Percentiles rank a stretch among this genome's conserved stretches.
phyloP scores from a whole-genome alignment of 1,140 invertebrate genomes.

The Apolygus lucorum region DNA sequence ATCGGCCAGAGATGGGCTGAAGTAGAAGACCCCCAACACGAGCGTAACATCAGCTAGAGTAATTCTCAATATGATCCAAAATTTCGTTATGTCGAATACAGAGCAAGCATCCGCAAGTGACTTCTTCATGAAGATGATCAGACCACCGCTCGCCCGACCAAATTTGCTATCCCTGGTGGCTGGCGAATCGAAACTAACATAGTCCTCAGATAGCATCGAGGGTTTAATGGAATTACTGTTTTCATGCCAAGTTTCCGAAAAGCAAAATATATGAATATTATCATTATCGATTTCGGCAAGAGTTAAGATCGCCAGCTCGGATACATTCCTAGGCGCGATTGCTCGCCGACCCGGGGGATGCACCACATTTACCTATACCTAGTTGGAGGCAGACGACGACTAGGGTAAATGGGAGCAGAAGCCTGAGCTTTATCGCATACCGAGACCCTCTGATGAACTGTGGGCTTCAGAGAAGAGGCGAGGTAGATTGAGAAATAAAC shows the following conservation, averaged over 20 bases:
- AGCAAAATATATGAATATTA: too few species aligned
- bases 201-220: background rate
- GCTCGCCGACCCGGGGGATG: too few species aligned
- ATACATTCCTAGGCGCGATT: too few species aligned
- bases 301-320: too few species aligned
- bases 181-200: background rate
- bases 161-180: background rate
- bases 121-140: background rate
- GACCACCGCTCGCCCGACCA: background rate
- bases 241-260: background rate
- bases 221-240: background rate
- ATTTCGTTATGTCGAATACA: background rate
- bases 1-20: background rate
- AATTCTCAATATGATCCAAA: background rate
- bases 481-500: too few species aligned
- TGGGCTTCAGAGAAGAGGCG: too few species aligned
- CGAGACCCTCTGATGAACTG: too few species aligned
- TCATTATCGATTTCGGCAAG: too few species aligned
- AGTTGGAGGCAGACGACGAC: too few species aligned
- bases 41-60: background rate
- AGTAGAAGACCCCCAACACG: background rate
- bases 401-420: too few species aligned
- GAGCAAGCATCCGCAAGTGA: background rate
- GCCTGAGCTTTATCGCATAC: too few species aligned
- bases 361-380: too few species aligned